phyloP scores from a whole-genome alignment of 1,140 invertebrate genomes.

The Leptoteleia sp. region DNA sequence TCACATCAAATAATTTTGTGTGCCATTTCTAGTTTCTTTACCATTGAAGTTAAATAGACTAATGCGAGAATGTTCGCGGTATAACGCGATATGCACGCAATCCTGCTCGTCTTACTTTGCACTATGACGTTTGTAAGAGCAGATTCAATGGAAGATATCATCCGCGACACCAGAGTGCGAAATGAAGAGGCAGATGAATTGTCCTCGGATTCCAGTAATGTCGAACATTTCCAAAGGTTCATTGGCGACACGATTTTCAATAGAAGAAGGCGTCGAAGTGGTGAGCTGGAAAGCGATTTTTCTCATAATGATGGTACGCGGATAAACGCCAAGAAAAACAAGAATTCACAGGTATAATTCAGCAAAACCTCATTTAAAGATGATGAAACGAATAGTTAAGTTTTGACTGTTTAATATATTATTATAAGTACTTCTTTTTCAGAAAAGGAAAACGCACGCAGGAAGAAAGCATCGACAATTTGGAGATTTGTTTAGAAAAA shows the following conservation, averaged over 20 bases:
- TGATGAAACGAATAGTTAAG: too few species aligned
- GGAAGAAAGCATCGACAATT: too few species aligned
- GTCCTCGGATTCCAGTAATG: slow-evolving; percentile 11
- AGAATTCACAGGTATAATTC: slow-evolving; percentile 2
- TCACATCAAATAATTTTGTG: too few species aligned
- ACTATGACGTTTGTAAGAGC: slow-evolving; percentile 44
- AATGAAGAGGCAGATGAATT: slow-evolving; percentile 48
- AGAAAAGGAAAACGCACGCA: too few species aligned
- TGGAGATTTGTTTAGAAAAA: too few species aligned
- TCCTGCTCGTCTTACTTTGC: slow-evolving; percentile 40
- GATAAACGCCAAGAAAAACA: background rate
- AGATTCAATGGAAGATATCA: slow-evolving; percentile 28
- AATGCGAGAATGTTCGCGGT: slow-evolving; percentile 16
- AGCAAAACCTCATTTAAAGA: too few species aligned
- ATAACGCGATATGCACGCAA: slow-evolving; percentile 54
- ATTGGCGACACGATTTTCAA: slow-evolving; percentile 14
- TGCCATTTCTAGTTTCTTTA: too few species aligned
- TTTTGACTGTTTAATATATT: too few species aligned
- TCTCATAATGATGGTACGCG: background rate
- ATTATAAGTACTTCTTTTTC: too few species aligned
- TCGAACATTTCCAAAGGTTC: slow-evolving; percentile 27
- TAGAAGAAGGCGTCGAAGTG: slow-evolving; percentile 16
- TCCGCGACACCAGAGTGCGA: slow-evolving; percentile 21
- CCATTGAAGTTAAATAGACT: background rate
- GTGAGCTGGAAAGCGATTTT: slow-evolving; percentile 4